Evolutionary conservation across 2,888 invertebrate species (phyloP), one percentile per base, ranked within the genome.

Genomic region (Synanthedon andrenaeformis): DNA sequence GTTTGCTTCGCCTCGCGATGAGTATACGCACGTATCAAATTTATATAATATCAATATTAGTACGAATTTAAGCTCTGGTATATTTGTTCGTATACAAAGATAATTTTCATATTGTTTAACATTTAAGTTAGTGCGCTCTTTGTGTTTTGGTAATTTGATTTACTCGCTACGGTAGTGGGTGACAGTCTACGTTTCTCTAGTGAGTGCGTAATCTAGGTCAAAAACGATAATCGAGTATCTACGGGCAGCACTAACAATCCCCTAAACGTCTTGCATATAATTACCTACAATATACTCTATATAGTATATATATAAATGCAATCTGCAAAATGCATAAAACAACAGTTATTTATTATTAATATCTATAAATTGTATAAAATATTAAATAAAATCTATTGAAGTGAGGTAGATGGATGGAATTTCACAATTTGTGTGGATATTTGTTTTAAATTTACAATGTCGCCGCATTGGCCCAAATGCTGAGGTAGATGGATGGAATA

Each of bases 371-470:
- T 84, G 86, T 87, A 87, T 87, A 87, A 87, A 87, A 87, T 86
- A 87, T 86, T 85, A 87, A 87, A 86, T 88, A 88, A 88, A 86
- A 87, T 88, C 87, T 87, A 88, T 87, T 87, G 87, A 89, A 89
- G 89, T 91, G 91, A 91, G 91, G 91, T 91, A 91, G 91, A 89
- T 90, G 91, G 91, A 91, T 91, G 91, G 91, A 91, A 91, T 91
- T 85, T 89, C 87, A 87, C 84, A 85, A 77, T 86, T 86, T 86
- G 84, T 84, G 84, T 87, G 86, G 86, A 86, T 85, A 81, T 80
- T 70, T 76, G 35, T 71, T 72, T 74, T 70, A 70, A 61, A 71
- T 73, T 73, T 74, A 79, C 74, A 78, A 82, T 76, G 76, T 74
- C 70, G 87, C 85, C 83, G 80, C 74, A 78, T 82, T 80, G 86